These are phyloP conservation scores for Leucopsar rothschildi DNA, from an alignment of 2,113 vertebrate species.

Conservation along the genomic window DNA sequence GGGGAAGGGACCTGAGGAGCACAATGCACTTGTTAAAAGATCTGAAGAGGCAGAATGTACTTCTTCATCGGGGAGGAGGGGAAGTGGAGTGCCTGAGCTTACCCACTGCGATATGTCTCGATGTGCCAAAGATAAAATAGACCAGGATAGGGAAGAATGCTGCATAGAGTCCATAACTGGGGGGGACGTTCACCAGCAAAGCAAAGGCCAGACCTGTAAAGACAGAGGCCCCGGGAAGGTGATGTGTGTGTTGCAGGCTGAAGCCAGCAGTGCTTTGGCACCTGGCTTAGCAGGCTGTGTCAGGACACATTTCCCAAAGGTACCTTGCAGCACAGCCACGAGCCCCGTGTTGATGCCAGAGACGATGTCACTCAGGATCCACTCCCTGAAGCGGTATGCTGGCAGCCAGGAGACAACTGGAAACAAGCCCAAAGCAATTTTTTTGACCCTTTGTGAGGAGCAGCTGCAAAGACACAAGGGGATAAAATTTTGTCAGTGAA, in stretches of 20 bases:
- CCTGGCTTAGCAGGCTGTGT: neutral
- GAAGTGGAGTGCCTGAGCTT: constrained; percentile 44
- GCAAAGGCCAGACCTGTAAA: constrained; percentile 88
- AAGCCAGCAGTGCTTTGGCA: neutral
- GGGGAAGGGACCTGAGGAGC: constrained; percentile 83
- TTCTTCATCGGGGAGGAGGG: neutral
- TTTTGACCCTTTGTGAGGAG: constrained; percentile 80
- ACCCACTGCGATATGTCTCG: constrained; percentile 94
- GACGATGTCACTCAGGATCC: constrained; percentile 88
- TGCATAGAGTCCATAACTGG: constrained; percentile 88
- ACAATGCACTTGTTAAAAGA: neutral
- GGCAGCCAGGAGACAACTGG: constrained; percentile 87
- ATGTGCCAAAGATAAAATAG: constrained; percentile 94
- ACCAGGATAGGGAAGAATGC: constrained; percentile 88
- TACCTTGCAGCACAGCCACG: constrained; percentile 96
- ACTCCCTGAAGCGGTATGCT: constrained; percentile 82
- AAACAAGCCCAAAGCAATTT: constrained; percentile 73
- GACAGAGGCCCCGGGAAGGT: neutral
- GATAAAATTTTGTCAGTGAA: neutral
- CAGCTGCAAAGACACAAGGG: constrained; percentile 77
- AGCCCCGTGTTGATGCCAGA: constrained; percentile 93
- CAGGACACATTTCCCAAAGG: neutral
- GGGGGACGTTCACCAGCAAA: constrained; percentile 84
- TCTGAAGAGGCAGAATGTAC: neutral
- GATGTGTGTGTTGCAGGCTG: neutral